These are phyloP conservation scores for Leptothorax acervorum DNA, from an alignment of 2,888 invertebrate species.

Conservation along the genomic window DNA sequence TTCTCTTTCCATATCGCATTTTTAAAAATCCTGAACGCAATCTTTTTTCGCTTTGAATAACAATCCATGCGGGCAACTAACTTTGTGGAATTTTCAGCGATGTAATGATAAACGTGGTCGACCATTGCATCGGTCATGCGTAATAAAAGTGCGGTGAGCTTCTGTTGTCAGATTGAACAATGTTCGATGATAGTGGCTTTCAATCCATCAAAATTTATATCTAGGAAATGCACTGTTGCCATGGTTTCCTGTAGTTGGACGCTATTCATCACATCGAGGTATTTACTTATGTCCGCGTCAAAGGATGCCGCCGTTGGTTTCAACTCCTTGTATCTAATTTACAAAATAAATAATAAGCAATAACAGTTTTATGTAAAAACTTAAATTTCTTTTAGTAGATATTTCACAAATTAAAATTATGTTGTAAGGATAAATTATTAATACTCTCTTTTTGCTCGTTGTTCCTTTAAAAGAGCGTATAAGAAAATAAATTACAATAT, in stretches of 20 bases:
- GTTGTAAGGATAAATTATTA: too few relatives aligned
- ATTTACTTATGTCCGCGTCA: too few relatives aligned
- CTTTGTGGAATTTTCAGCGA: conserved; percentile 87
- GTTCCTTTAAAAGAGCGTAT: too few relatives aligned
- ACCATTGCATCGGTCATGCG: conserved; percentile 88
- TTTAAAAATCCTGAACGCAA: not conserved
- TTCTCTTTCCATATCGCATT: not conserved
- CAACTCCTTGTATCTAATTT: too few relatives aligned
- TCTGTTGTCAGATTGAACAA: conserved; percentile 93
- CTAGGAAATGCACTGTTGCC: conserved; percentile 92
- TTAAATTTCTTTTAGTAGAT: too few relatives aligned
- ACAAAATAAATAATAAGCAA: too few relatives aligned
- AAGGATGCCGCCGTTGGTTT: too few relatives aligned
- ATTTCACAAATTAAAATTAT: too few relatives aligned
- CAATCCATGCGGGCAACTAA: conserved; percentile 75
- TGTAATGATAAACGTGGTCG: conserved; percentile 89
- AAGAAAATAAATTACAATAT: too few relatives aligned
- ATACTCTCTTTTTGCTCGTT: too few relatives aligned
- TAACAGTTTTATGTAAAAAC: too few relatives aligned
- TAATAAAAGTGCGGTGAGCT: conserved; percentile 90
- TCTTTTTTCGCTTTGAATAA: conserved; percentile 15
- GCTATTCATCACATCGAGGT: too few relatives aligned
- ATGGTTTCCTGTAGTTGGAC: conserved; percentile 93
- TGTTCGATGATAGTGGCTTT: conserved; percentile 93
- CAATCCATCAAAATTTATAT: conserved; percentile 91